Evolutionary conservation across 2,888 invertebrate species (phyloP).

Genomic region (Lasius platythorax): DNA sequence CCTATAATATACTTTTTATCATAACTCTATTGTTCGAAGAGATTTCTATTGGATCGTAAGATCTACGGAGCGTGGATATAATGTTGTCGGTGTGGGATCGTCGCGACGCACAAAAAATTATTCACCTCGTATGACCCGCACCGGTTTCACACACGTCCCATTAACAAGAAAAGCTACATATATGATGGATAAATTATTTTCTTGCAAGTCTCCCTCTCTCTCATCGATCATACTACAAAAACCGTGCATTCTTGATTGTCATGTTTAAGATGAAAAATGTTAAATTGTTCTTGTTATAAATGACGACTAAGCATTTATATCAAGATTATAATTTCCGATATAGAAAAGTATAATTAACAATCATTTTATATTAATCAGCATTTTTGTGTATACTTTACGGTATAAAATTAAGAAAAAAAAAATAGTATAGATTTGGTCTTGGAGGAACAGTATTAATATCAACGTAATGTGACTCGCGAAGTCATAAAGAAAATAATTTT

Average conservation of each 20-base stretch:
- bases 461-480: not conserved
- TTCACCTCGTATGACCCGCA: constrained; percentile 21
- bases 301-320: not conserved
- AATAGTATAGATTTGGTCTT: not conserved
- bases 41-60: constrained; percentile 40
- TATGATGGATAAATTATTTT: constrained; percentile 23
- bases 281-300: not conserved
- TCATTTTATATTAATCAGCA: not conserved
- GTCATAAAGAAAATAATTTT: not conserved
- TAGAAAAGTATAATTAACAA: not conserved
- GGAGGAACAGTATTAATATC: not conserved
- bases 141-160: not conserved
- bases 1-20: constrained; percentile 1
- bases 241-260: not conserved
- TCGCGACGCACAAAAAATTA: constrained; percentile 51
- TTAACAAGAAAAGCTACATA: constrained; percentile 20
- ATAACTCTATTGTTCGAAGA: not conserved
- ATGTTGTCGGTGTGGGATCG: constrained; percentile 20
- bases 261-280: not conserved
- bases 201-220: constrained; percentile 1
- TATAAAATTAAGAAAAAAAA: not conserved
- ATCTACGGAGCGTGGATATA: constrained; percentile 32
- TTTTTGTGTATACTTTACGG: not conserved
- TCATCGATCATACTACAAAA: not conserved
- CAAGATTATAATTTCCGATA: not conserved